These are phyloP conservation scores for Oscheius sp. DNA, from an alignment of 2,888 invertebrate genomes.

Conservation along the genomic window DNA sequence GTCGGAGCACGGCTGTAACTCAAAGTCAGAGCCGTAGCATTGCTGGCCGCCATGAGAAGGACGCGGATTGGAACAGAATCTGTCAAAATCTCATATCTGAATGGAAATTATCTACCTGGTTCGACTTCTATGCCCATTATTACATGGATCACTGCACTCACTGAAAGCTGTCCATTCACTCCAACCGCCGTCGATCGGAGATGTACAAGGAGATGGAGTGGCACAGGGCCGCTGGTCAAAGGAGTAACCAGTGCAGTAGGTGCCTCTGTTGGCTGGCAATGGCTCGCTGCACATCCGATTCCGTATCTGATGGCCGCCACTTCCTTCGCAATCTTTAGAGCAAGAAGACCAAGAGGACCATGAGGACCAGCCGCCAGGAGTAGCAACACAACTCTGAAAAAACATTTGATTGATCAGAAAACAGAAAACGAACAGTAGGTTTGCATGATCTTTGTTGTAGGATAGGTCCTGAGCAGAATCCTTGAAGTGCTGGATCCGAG, in stretches of 20 bases:
- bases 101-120: constrained; percentile 55
- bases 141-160: constrained; percentile 68
- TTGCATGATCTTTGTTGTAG: constrained; percentile 65
- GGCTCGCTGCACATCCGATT: constrained; percentile 73
- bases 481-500: constrained; percentile 66
- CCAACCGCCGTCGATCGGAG: constrained; percentile 68
- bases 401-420: constrained; percentile 19
- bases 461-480: constrained; percentile 69
- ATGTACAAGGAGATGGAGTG: constrained; percentile 43
- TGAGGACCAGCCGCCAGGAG: constrained; percentile 67
- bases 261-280: constrained; percentile 70
- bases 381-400: constrained; percentile 44
- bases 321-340: constrained; percentile 66
- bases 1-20: constrained; percentile 67
- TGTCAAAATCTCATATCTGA: constrained; percentile 33
- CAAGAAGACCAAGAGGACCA: constrained; percentile 70
- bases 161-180: constrained; percentile 68
- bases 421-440: constrained; percentile 43
- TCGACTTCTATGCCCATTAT: constrained; percentile 67
- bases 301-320: constrained; percentile 68
- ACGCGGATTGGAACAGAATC: constrained; percentile 69
- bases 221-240: constrained; percentile 71
- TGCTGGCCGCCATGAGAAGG: constrained; percentile 68
- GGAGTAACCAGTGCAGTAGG: constrained; percentile 72
- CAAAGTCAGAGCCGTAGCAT: constrained; percentile 72